These are phyloP conservation scores for Sarcophaga caerulescens DNA, from an alignment of 2,888 invertebrate species.

Conservation along the genomic window DNA sequence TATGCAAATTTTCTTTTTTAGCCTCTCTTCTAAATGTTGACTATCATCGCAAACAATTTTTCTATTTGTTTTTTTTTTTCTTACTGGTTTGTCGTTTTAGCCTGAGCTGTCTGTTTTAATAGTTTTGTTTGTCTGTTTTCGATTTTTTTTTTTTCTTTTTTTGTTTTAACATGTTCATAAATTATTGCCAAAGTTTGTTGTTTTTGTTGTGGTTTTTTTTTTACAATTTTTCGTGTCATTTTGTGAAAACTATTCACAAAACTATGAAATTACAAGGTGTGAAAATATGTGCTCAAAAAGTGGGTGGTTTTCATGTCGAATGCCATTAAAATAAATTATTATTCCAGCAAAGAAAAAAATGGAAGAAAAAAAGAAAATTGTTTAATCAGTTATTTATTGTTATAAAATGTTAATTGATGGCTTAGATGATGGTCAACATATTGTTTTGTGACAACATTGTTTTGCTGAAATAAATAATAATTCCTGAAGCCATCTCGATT, in stretches of 20 bases:
- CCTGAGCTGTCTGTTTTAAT: not conserved
- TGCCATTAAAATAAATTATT: slow-evolving; percentile 2
- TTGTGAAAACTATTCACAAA: not conserved
- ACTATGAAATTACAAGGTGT: slow-evolving; percentile 47
- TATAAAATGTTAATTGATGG: not conserved
- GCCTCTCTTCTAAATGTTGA: not conserved
- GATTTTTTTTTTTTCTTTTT: not conserved
- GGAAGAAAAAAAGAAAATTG: not conserved
- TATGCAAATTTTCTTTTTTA: slow-evolving; percentile 53
- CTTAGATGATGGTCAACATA: not conserved
- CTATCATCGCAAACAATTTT: not conserved
- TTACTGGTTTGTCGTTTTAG: slow-evolving; percentile 21
- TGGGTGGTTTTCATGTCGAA: slow-evolving; percentile 65
- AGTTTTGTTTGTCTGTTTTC: slow-evolving; percentile 23
- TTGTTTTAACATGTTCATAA: slow-evolving; percentile 57
- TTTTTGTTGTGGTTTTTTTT: not conserved
- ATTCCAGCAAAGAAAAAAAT: too few relatives aligned
- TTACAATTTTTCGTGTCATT: slow-evolving; percentile 45
- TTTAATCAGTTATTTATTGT: slow-evolving; percentile 35
- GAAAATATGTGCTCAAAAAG: slow-evolving; percentile 45
- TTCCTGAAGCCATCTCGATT: too few relatives aligned
- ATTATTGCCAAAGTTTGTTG: slow-evolving; percentile 53
- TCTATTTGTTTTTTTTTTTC: slow-evolving; percentile 8
- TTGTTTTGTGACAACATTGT: too few relatives aligned
- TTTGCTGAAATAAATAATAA: not conserved